Base-by-base conservation (phyloP, 2,113 vertebrate genomes). In the Procapra przewalskii region DNA sequence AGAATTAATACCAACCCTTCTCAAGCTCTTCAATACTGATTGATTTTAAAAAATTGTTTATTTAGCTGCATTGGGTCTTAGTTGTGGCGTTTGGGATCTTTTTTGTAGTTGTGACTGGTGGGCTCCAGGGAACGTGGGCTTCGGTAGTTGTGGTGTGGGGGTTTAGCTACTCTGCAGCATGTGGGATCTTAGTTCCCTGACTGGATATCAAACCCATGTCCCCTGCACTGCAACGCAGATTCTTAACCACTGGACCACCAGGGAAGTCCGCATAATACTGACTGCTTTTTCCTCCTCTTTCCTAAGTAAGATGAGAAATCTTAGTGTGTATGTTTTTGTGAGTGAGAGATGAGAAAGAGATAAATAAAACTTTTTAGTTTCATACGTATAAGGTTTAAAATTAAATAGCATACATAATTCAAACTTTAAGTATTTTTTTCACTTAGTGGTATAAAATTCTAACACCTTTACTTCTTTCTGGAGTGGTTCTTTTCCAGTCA, bases 81-180 rank as follows among this genome's bases (percentile, higher is more conserved):
- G 71, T 77, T 43, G 23, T 14, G 6, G 40, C 12, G 43, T 27
- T 23, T 0, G 0, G 40, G 36, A 2, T 77, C 36, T 27, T 43
- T 7, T 77, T 2, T 15, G 40, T 27, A 15, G 71, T 2, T 27
- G 23, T 77, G 71, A 12, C 71, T 0, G 0, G 12, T 7, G 40
- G 40, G 12, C 5, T 77, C 40, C 71, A 43, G 40, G 23, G 71
- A 77, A 27, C 1, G 0, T 27, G 71, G 71, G 40, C 36, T 43
- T 43, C 71, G 43, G 40, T 77, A 77, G 71, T 7, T 43, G 19
- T 40, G n/a, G 67, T 40, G 67, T 75, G 67, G 11, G n/a, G 67
- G n/a, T 3, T 40, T 75, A 75, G 36, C 36, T 23, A 40, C 36
- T 25, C 21, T 40, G 36, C 19, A 75, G 67, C n/a, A 40, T 25